phyloP scores from a whole-genome alignment of 1,140 invertebrate genomes.

The Drosophila kepulauana region DNA sequence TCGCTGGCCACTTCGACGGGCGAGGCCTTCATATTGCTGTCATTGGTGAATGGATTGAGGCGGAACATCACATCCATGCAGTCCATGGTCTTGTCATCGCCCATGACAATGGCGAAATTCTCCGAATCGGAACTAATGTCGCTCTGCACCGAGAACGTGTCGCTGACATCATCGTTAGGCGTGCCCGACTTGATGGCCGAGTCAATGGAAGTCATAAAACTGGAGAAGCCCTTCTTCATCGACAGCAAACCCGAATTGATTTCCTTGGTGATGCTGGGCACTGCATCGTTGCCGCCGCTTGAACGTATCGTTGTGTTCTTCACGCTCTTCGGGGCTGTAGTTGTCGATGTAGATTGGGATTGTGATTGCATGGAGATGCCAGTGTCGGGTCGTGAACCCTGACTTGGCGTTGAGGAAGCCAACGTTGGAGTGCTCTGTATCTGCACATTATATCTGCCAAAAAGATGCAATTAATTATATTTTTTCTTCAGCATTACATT shows the following conservation, averaged over 20 bases:
- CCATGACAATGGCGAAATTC: conserved; percentile 89
- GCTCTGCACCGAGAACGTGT: conserved; percentile 89
- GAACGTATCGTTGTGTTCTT: conserved; percentile 44
- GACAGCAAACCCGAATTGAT: conserved; percentile 88
- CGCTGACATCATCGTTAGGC: conserved; percentile 90
- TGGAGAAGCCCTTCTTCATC: conserved; percentile 92
- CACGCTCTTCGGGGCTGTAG: conserved; percentile 78
- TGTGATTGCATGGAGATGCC: conserved; percentile 81
- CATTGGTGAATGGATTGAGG: conserved; percentile 82
- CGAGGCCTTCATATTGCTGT: conserved; percentile 85
- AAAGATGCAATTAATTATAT: not conserved
- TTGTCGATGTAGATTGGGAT: conserved; percentile 44
- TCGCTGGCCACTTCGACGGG: conserved; percentile 93
- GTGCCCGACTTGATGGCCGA: conserved; percentile 89
- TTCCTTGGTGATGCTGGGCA: conserved; percentile 78
- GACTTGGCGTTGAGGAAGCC: conserved; percentile 77
- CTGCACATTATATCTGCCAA: conserved; percentile 79
- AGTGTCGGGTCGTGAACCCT: conserved; percentile 83
- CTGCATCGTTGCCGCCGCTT: conserved; percentile 53
- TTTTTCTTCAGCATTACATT: not conserved
- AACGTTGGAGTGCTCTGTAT: conserved; percentile 81
- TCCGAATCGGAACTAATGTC: conserved; percentile 93
- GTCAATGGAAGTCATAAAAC: conserved; percentile 92
- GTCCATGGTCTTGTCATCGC: conserved; percentile 88
- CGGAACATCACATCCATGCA: conserved; percentile 88